A percentile compares a stretch with the other conserved stretches of the same genome.
phyloP scores from a whole-genome alignment of 1,140 invertebrate genomes.

The Chrysoperla carnea region DNA sequence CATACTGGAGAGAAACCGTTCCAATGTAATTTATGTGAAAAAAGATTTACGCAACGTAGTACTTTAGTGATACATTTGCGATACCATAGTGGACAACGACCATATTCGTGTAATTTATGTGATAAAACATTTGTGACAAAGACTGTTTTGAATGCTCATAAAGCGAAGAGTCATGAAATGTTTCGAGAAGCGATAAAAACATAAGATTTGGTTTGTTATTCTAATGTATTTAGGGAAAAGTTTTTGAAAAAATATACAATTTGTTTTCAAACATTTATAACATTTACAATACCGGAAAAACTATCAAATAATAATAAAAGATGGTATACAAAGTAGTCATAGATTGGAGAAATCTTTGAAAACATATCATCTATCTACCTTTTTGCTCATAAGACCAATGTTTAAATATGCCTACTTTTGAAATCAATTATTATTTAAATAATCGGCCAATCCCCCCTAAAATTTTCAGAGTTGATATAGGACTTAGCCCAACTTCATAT shows the following conservation, averaged over 20 bases:
- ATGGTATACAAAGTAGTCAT: too few species aligned
- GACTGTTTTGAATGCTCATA: not conserved
- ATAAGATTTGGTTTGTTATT: too few species aligned
- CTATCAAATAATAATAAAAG: not conserved
- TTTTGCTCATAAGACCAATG: too few species aligned
- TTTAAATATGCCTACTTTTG: too few species aligned
- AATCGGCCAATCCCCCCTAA: too few species aligned
- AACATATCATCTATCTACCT: too few species aligned
- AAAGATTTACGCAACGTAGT: slow-evolving; percentile 9
- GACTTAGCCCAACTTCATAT: too few species aligned
- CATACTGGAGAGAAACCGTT: not conserved
- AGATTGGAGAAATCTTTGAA: too few species aligned
- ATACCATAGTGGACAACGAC: slow-evolving; percentile 44
- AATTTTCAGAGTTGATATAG: too few species aligned
- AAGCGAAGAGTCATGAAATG: not conserved
- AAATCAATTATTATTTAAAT: too few species aligned
- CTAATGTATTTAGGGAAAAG: too few species aligned
- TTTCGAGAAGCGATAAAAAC: not conserved
- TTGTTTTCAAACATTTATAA: not conserved
- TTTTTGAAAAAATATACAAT: too few species aligned
- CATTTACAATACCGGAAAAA: not conserved
- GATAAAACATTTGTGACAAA: not conserved
- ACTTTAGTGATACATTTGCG: slow-evolving; percentile 30
- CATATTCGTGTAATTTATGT: slow-evolving; percentile 30
- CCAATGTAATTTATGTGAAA: slow-evolving; percentile 1